Evolutionary conservation across 2,797 vertebrate species (phyloP).

Genomic region (Picus viridis): DNA sequence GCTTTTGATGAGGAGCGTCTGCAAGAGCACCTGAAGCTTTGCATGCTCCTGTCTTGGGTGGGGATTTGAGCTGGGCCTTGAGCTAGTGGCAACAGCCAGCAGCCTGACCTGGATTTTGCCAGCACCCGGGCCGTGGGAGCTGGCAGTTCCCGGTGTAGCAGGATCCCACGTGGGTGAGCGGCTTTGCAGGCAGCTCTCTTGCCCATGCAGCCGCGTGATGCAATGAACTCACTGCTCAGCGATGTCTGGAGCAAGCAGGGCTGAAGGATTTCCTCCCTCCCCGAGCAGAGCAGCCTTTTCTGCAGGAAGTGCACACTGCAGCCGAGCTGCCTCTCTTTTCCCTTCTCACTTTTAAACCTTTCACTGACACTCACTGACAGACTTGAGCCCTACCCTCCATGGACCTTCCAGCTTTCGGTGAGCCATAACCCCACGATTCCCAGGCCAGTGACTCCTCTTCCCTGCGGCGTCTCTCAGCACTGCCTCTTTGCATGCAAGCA

Average conservation of each 20-base stretch:
- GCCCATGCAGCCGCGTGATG: not conserved
- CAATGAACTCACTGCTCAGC: not conserved
- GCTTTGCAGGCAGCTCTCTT: not conserved
- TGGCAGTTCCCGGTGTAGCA: not conserved
- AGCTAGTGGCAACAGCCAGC: not conserved
- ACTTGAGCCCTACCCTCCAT: accelerated
- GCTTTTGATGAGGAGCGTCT: not conserved
- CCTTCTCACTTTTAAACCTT: not conserved
- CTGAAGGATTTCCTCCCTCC: not conserved
- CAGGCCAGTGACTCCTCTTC: not conserved
- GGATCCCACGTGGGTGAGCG: not conserved
- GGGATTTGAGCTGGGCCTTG: not conserved
- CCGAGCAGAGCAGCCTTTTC: not conserved
- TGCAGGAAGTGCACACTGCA: not conserved
- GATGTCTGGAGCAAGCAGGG: not conserved
- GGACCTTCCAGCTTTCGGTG: not conserved
- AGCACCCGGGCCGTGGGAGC: not conserved
- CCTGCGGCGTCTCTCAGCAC: accelerated
- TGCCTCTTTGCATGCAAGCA: not conserved
- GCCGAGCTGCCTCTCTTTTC: not conserved
- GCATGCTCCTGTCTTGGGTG: not conserved
- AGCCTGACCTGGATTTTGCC: not conserved
- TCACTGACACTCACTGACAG: not conserved
- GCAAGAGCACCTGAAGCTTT: not conserved
- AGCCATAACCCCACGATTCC: not conserved